Evolutionary conservation across 2,888 invertebrate species (phyloP).

Genomic region (Kryphioiulus occultus): DNA sequence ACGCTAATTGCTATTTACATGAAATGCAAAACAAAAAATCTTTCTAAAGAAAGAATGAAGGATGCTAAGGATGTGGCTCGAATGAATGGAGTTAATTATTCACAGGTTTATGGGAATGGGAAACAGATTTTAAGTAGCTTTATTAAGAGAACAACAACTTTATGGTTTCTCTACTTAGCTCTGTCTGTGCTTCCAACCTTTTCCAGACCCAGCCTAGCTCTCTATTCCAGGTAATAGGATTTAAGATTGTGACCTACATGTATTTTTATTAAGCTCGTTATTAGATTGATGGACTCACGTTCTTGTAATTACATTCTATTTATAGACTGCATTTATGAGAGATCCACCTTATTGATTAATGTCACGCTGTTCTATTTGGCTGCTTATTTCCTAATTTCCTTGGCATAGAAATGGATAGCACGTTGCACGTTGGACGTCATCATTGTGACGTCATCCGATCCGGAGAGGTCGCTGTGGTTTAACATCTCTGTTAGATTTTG

Average conservation of each 20-base stretch:
- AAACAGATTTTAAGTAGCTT: no score
- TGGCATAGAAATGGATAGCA: not conserved
- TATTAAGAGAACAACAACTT: no score
- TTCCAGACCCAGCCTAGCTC: no score
- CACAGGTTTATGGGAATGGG: no score
- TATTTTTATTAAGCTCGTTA: not conserved
- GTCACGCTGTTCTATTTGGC: not conserved
- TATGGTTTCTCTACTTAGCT: no score
- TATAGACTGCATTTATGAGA: slow-evolving; percentile 20
- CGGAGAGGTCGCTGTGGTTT: not conserved
- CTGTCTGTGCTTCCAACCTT: no score
- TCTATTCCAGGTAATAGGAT: not conserved
- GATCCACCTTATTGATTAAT: not conserved
- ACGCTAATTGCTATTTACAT: not conserved
- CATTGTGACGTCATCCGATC: not conserved
- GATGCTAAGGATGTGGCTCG: no score
- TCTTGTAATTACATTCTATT: not conserved
- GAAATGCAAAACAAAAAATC: not conserved
- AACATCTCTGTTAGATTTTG: not conserved
- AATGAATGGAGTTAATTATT: no score
- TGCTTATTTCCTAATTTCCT: not conserved
- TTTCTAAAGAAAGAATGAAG: no score
- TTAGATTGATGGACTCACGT: not conserved
- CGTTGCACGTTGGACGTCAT: not conserved
- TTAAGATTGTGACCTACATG: not conserved